These are phyloP conservation scores for Ephydatia muelleri DNA, from an alignment of 37 sponge, comb jelly and placozoan genomes.

Conservation along the genomic window DNA sequence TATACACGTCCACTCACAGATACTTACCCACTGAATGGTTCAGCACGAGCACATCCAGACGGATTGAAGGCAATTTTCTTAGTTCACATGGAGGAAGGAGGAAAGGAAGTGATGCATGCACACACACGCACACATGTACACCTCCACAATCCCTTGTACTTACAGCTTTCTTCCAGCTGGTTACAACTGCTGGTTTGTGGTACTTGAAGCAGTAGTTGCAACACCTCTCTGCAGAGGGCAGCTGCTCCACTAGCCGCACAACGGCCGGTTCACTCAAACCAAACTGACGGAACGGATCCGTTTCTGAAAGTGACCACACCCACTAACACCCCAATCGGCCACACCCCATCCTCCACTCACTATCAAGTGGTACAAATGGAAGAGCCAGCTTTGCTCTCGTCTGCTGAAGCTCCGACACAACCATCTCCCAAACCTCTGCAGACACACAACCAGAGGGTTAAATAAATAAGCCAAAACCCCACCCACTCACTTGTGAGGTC, in stretches of 20 bases:
- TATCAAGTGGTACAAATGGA: constrained; percentile 23
- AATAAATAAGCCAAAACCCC: not conserved
- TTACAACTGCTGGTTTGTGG: constrained; percentile 39
- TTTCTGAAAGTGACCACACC: constrained; percentile 1
- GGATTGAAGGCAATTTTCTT: constrained; percentile 57
- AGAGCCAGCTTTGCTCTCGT: constrained; percentile 42
- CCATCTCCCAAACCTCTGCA: constrained; percentile 46
- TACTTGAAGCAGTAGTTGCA: constrained; percentile 69
- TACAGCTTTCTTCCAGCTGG: constrained; percentile 57
- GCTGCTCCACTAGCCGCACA: constrained; percentile 83
- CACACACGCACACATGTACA: too few species aligned
- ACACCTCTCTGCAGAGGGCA: constrained; percentile 78
- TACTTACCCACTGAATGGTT: constrained; percentile 61
- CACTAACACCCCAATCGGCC: not conserved
- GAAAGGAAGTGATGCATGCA: not conserved
- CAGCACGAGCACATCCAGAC: constrained; percentile 73
- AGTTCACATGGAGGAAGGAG: not conserved
- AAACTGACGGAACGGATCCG: constrained; percentile 45
- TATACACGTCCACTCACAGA: not conserved
- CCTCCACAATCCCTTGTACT: too few species aligned
- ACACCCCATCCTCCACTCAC: not conserved
- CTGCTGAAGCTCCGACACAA: constrained; percentile 35
- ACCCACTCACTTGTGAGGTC: constrained; percentile 32
- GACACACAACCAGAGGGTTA: too few species aligned
- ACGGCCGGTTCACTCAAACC: constrained; percentile 66